Base-by-base conservation (phyloP, 2,888 invertebrate genomes). In the Quadroppia sp. region DNA sequence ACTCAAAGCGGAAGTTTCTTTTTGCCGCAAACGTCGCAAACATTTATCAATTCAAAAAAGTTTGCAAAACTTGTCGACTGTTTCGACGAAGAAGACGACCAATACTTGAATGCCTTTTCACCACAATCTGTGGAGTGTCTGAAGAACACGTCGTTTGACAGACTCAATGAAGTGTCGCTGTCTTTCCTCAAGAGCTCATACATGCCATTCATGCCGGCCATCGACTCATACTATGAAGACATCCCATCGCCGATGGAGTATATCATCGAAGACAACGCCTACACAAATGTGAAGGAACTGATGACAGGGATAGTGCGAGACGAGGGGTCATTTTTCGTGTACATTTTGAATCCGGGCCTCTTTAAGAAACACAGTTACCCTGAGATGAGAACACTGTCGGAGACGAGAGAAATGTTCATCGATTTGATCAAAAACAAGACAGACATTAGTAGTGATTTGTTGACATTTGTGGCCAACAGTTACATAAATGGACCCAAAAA, bases 31-130 rank as follows among this genome's bases (percentile, higher is more conserved):
- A 23, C 6, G 2, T 4, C 9, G 23, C 2, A 23, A 56, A 56
- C 23, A 6, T 56, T 25, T 56, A 3, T 6, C 1, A 6, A 7
- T 3, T 53, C 74, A 0, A n/a, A 53, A 32, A n/a, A 45, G 15
- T 72, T 74, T 36, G 59, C 71, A 13, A 15, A 40, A 59, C 23
- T 72, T 6, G 20, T 73, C 4, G 74, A 72, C 25, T 74, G 74
- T 50, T 17, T 23, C 3, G 13, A 42, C 17, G 15, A 48, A 7
- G 28, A 45, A 20, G 50, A 20, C n/a, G 56, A 40, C 20, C 28
- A 45, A 20, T 6, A 2, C 23, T 6, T 13, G 13, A 3, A n/a
- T 23, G n/a, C n/a, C n/a, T n/a, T n/a, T n/a, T n/a, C n/a, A n/a
- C 13, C 23, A 4, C 23, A 56, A 56, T 2, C 23, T 17, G 56